phyloP scores from a whole-genome alignment of 1,140 invertebrate species.

The Drosophila prosaltans region DNA sequence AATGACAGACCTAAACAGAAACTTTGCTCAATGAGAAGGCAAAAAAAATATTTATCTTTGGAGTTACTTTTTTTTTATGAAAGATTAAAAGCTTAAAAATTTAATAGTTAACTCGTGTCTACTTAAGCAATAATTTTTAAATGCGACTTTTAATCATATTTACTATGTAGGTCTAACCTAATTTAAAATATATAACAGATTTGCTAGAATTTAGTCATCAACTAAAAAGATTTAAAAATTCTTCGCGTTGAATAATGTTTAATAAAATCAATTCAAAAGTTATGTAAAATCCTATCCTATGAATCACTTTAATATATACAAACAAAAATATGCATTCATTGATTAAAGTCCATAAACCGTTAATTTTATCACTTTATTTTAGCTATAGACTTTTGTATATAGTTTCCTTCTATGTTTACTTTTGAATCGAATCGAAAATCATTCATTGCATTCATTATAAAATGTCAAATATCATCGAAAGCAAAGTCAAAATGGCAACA shows the following conservation, averaged over 20 bases:
- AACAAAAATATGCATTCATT: no score
- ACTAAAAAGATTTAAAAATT: no score
- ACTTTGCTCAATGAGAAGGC: background rate
- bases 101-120: constrained; percentile 7
- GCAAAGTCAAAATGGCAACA: constrained; percentile 10
- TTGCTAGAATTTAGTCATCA: no score
- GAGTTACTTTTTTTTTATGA: background rate
- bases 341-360: background rate
- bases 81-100: background rate
- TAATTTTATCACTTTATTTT: background rate
- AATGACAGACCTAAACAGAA: background rate
- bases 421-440: constrained; percentile 18
- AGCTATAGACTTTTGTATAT: background rate
- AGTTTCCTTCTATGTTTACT: background rate
- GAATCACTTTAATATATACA: no score
- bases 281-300: no score
- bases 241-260: no score
- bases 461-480: constrained; percentile 54
- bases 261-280: no score
- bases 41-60: background rate
- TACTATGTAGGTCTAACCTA: no score
- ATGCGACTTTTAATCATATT: background rate
- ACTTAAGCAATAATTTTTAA: background rate
- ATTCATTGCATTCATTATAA: constrained; percentile 54
- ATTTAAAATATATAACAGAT: no score